Percentiles rank a stretch among this genome's conserved stretches.
phyloP scores from a whole-genome alignment of 2,797 vertebrate genomes.

The Oreonectes daqikongensis region DNA sequence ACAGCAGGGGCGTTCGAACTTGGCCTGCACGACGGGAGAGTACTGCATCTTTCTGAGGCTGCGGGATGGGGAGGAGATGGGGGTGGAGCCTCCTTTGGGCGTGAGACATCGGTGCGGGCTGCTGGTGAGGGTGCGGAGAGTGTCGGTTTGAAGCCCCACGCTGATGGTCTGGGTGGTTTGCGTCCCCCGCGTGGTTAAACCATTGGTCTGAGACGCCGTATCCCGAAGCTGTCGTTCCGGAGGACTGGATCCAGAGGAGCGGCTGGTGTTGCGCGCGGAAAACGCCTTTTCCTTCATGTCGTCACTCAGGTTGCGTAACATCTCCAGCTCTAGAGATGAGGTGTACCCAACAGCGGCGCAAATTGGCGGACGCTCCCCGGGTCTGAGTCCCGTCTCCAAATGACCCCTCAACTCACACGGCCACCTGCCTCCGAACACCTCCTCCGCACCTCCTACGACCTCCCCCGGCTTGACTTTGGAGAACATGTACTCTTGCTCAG shows the following conservation, averaged over 20 bases:
- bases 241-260: constrained; percentile 68
- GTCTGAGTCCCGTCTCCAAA: constrained; percentile 78
- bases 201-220: constrained; percentile 92
- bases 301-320: constrained; percentile 93
- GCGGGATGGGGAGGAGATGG: constrained; percentile 92
- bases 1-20: constrained; percentile 96
- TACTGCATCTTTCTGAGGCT: constrained; percentile 89
- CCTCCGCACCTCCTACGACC: constrained; percentile 74
- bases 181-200: constrained; percentile 84
- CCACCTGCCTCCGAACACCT: constrained; percentile 85
- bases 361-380: constrained; percentile 78
- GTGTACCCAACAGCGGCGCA: constrained; percentile 85
- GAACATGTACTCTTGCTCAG: constrained; percentile 70
- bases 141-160: constrained; percentile 92
- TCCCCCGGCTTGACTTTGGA: constrained; percentile 68
- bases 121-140: constrained; percentile 87
- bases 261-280: constrained; percentile 87
- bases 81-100: constrained; percentile 87
- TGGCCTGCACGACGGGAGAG: constrained; percentile 89
- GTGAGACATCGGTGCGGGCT: constrained; percentile 97
- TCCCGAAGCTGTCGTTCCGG: constrained; percentile 74
- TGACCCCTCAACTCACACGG: constrained; percentile 76
- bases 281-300: constrained; percentile 99
- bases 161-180: constrained; percentile 93
- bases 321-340: constrained; percentile 85